Evolutionary conservation across 2,113 vertebrate species (phyloP).

Genomic region (Sphyrna mokarran): DNA sequence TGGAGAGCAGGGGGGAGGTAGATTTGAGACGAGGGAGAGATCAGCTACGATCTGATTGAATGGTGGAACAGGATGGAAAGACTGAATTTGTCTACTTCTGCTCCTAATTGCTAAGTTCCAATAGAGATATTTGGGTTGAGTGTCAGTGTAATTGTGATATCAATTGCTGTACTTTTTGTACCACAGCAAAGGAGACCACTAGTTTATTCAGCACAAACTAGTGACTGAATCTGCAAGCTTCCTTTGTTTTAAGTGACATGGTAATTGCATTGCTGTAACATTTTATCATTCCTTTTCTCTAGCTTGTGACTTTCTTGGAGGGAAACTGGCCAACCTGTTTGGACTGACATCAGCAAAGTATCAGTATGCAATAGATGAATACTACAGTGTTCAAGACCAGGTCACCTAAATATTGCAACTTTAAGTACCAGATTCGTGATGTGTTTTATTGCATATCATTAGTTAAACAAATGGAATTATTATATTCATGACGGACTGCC

Average conservation of each 20-base stretch:
- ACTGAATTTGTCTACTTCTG: too few species aligned
- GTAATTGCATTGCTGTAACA: not conserved
- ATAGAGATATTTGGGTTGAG: not conserved
- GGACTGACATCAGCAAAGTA: constrained; percentile 61
- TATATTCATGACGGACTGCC: not conserved
- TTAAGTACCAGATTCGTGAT: not conserved
- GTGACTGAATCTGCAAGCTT: not conserved
- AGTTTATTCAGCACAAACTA: not conserved
- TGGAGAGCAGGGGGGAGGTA: too few species aligned
- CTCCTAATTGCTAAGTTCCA: too few species aligned
- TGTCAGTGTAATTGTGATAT: not conserved
- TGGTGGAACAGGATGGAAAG: too few species aligned
- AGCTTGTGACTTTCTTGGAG: constrained; percentile 66
- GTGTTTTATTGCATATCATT: not conserved
- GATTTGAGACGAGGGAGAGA: too few species aligned
- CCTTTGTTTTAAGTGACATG: not conserved
- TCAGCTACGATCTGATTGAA: too few species aligned
- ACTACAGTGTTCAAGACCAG: constrained; percentile 44
- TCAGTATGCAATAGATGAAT: constrained; percentile 57
- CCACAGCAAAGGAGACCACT: not conserved
- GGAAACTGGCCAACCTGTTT: constrained; percentile 51
- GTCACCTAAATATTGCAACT: constrained; percentile 33
- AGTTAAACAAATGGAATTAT: not conserved
- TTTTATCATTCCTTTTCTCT: not conserved
- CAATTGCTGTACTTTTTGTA: not conserved